A percentile compares a stretch with the other conserved stretches of the same genome.
Evolutionary conservation across 1,140 invertebrate species (phyloP).

Genomic region (Melipona quadrifasciata): DNA sequence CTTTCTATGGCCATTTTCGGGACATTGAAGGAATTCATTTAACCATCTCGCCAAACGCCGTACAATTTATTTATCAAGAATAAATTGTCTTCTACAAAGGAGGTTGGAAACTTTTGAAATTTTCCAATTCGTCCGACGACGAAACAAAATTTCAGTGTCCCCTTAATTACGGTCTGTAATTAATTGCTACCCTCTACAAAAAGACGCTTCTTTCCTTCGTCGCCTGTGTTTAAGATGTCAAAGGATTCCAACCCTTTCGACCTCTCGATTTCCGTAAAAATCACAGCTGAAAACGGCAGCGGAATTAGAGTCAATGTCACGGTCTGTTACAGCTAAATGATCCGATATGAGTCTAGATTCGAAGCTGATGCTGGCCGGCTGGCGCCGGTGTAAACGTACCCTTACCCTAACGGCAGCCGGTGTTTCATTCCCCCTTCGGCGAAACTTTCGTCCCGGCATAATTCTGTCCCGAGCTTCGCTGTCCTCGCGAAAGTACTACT

Average conservation of each 20-base stretch:
- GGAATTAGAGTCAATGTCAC: slow-evolving; percentile 51
- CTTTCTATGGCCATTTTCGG: background rate
- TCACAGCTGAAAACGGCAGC: background rate
- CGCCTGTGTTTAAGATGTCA: background rate
- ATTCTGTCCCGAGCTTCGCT: slow-evolving; percentile 67
- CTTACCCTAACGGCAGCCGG: slow-evolving; percentile 11
- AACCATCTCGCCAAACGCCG: too few species aligned
- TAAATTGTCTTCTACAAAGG: background rate
- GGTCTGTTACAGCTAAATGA: slow-evolving; percentile 46
- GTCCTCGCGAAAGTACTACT: slow-evolving; percentile 69
- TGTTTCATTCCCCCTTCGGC: slow-evolving; percentile 52
- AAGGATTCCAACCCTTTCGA: background rate
- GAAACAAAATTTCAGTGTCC: too few species aligned
- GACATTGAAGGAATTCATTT: too few species aligned
- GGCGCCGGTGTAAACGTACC: slow-evolving; percentile 51
- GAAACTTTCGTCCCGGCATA: slow-evolving; percentile 69
- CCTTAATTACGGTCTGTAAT: background rate
- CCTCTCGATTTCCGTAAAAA: background rate
- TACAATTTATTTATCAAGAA: too few species aligned
- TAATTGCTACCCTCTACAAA: background rate
- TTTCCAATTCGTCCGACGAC: too few species aligned
- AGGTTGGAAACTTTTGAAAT: too few species aligned
- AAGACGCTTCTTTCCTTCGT: background rate
- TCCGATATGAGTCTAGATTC: slow-evolving; percentile 49
- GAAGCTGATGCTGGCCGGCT: slow-evolving; percentile 31